Conservation (phyloP, 2,797 vertebrate genomes). For the Thripadectes ignobilis region DNA sequence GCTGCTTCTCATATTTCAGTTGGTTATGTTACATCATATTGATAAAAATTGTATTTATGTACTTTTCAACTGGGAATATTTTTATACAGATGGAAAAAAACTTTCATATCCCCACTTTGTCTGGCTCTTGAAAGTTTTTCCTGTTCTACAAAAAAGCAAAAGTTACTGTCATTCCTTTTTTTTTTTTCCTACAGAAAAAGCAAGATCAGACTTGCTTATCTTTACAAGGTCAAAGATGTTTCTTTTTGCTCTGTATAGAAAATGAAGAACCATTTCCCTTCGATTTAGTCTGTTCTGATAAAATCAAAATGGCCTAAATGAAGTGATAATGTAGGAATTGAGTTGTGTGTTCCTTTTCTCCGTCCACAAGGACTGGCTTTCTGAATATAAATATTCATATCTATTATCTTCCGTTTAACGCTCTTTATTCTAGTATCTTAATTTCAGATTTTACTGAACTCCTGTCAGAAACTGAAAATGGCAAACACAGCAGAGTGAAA, state of each 20-base stretch:
- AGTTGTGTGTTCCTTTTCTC: conserved; percentile 12
- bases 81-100: neutral
- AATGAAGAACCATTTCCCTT: neutral
- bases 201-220: neutral
- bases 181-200: neutral
- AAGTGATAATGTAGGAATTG: neutral
- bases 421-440: conserved; percentile 22
- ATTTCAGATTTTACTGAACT: conserved; percentile 40
- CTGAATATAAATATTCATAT: neutral
- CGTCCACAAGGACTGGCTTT: neutral
- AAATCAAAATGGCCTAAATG: neutral
- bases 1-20: neutral
- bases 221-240: neutral
- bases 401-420: conserved; percentile 42
- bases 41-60: neutral
- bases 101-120: neutral
- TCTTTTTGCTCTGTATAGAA: neutral
- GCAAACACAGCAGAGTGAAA: conserved; percentile 25
- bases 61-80: neutral
- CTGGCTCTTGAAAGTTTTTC: neutral
- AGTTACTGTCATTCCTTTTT: neutral
- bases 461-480: conserved; percentile 30
- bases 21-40: neutral
- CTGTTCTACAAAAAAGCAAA: neutral
- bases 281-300: neutral